Conservation (phyloP, 1,140 invertebrate species). For the Trichogramma pretiosum region DNA sequence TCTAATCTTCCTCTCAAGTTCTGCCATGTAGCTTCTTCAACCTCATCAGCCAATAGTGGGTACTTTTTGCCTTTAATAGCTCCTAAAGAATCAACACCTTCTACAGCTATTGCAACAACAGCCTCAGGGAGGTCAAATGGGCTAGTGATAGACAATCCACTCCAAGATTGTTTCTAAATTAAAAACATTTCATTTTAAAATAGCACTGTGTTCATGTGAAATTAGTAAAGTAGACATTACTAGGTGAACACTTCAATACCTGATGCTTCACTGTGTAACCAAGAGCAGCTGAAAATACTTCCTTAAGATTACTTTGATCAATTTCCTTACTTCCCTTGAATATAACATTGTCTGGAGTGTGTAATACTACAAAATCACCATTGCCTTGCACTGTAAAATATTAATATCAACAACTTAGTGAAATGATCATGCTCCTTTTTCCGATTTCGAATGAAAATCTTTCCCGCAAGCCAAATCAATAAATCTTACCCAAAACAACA, state of each 20-base stretch:
- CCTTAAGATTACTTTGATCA: constrained; percentile 56
- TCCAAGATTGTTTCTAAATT: constrained; percentile 44
- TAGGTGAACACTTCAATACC: constrained; percentile 40
- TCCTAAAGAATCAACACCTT: constrained; percentile 53
- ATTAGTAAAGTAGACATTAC: too few species aligned
- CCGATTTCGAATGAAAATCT: too few species aligned
- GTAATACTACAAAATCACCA: constrained; percentile 60
- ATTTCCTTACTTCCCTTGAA: constrained; percentile 56
- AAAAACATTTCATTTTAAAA: not conserved
- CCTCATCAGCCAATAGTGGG: constrained; percentile 54
- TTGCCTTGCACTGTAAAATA: constrained; percentile 47
- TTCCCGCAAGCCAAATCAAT: too few species aligned
- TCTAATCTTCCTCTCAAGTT: constrained; percentile 49
- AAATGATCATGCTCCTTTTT: too few species aligned
- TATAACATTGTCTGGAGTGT: constrained; percentile 54
- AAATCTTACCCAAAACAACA: too few species aligned
- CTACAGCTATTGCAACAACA: constrained; percentile 62
- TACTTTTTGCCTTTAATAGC: constrained; percentile 47
- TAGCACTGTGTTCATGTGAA: not conserved
- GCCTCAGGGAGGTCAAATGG: constrained; percentile 71
- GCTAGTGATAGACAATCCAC: constrained; percentile 58
- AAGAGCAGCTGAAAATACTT: constrained; percentile 61
- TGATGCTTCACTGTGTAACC: constrained; percentile 59
- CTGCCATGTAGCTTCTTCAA: constrained; percentile 55
- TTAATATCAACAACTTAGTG: too few species aligned